A percentile compares a stretch with the other conserved stretches of the same genome.
Evolutionary conservation across 2,113 vertebrate species (phyloP).

Genomic region (rat (Rattus norvegicus)): GRCr8 NC_086030.1:16207501-16208000

Average conservation of each 20-base stretch:
- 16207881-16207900: no score
- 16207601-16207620: neutral
- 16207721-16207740: neutral
- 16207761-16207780: neutral
- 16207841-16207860: neutral
- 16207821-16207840: neutral
- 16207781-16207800: neutral
- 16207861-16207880: neutral
- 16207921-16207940: neutral
- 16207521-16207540: neutral
- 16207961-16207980: neutral
- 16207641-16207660: neutral
- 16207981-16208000: neutral
- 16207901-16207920: neutral
- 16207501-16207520: neutral
- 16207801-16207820: neutral
- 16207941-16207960: neutral
- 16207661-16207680: neutral
- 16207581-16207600: neutral
- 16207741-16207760: neutral
- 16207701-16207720: neutral
- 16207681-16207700: neutral
- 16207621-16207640: neutral
- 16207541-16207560: neutral
- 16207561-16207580: neutral